Base-by-base conservation (phyloP, 30 jellyfish, hydroid and myxozoan species). In the Aurelia aurita region DNA sequence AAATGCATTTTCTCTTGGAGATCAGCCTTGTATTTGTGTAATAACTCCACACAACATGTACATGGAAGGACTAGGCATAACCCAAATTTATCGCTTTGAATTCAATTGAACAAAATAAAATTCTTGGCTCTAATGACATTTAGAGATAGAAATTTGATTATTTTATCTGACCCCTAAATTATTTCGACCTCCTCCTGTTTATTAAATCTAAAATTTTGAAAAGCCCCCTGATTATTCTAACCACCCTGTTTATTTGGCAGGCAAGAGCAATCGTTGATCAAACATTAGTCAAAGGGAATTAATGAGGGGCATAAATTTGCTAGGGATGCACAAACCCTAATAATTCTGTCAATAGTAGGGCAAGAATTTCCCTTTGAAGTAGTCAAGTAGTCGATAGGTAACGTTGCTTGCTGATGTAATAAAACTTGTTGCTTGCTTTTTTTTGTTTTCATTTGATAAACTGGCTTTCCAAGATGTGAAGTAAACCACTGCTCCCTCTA, bases 251-350 rank as follows among this genome's bases (percentile, higher is more conserved):
- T 35, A 35, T 35, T 6, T 35, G 47, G 47, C 47, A 35, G 47
- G 47, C 47, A 35, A 35, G 47, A 35, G 47, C 6, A 35, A 35
- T 12, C 34, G 77, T 58, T 60, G 70, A 58, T 45, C 27, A 74
- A 34, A 45, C 70, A 22, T 31, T 82, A 82, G 79, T 82, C 86
- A 69, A 84, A 72, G 9, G 88, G 88, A 63, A 84, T 61, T 0
- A 84, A 77, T 29, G 94, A 71, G 31, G 84, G 88, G 72, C 94
- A 71, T n/a, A 84, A 64, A 63, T 84, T 84, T 1, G 73, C 21
- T 70, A 84, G 83, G 62, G 94, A 69, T 46, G 94, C 84, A 61
- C 88, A 71, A 58, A 84, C 84, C 31, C 87, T 25, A 26, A 72
- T 65, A 62, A 84, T 74, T 84, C 83, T 63, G 82, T 62, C 75